These are phyloP conservation scores for Puffinus mauretanicus DNA, from an alignment of 2,113 vertebrate genomes.

Conservation along the genomic window DNA sequence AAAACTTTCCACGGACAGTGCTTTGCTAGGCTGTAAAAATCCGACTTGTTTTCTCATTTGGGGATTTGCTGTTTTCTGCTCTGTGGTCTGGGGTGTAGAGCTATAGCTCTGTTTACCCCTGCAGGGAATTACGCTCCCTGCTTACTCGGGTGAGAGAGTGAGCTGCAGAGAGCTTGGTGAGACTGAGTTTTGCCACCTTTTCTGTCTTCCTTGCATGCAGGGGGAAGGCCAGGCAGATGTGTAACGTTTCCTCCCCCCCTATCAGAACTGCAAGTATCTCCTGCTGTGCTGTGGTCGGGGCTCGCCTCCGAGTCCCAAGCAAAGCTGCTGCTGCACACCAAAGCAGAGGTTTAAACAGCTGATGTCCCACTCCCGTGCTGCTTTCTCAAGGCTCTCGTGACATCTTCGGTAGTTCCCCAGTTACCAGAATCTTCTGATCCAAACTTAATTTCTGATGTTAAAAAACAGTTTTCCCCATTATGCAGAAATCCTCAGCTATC, in stretches of 20 bases:
- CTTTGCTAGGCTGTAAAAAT: background rate
- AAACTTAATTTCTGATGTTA: background rate
- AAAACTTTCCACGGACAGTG: background rate
- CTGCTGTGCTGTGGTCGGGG: background rate
- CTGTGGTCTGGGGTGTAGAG: background rate
- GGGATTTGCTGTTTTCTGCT: background rate
- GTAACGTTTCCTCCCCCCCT: background rate
- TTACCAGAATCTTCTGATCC: background rate
- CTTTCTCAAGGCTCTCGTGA: background rate
- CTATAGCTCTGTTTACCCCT: background rate
- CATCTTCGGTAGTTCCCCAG: background rate
- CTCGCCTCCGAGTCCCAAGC: background rate
- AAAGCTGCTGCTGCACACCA: background rate
- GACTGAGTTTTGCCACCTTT: background rate
- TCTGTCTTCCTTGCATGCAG: background rate
- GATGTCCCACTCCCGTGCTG: background rate
- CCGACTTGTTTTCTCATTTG: accelerated
- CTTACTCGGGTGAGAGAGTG: background rate
- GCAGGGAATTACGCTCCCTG: background rate
- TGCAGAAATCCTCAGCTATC: background rate
- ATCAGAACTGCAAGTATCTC: background rate
- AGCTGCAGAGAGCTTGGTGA: background rate
- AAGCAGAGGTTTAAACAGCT: background rate
- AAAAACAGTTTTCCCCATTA: background rate
- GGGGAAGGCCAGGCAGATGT: background rate